Evolutionary conservation across 2,113 vertebrate species (phyloP).

Genomic region (Gnathonemus longibarbis): DNA sequence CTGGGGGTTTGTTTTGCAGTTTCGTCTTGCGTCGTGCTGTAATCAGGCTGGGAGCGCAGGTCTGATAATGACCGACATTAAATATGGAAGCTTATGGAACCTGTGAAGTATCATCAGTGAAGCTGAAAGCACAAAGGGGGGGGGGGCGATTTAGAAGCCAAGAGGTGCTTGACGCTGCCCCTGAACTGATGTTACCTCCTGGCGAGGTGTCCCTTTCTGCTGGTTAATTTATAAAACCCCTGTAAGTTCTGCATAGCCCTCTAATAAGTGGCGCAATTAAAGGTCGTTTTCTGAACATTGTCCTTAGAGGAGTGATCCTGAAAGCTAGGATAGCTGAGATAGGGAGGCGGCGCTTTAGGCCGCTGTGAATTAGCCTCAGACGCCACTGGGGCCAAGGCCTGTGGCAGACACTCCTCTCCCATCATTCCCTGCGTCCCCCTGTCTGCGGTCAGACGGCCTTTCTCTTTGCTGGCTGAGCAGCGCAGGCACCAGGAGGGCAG

Average conservation of each 20-base stretch:
- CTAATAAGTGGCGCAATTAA: neutral
- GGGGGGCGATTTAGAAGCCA: neutral
- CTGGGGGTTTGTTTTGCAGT: neutral
- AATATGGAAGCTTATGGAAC: neutral
- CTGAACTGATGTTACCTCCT: neutral
- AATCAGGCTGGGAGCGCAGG: neutral
- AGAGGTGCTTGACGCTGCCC: neutral
- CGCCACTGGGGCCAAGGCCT: neutral
- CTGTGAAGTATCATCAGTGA: neutral
- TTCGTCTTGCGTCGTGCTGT: neutral
- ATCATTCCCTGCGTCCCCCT: neutral
- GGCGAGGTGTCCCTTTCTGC: neutral
- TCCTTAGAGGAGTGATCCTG: neutral
- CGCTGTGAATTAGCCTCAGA: neutral
- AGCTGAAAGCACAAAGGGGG: neutral
- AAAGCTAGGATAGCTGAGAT: neutral
- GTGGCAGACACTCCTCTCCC: neutral
- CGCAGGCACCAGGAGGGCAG: neutral
- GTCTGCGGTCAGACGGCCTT: neutral
- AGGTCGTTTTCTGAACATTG: neutral
- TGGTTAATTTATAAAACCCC: neutral
- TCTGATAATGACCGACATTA: neutral
- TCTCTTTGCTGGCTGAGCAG: neutral
- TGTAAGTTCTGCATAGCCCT: neutral
- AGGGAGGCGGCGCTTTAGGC: neutral